These are phyloP conservation scores for Thecophora atra DNA, from an alignment of 2,888 invertebrate species.

Conservation along the genomic window DNA sequence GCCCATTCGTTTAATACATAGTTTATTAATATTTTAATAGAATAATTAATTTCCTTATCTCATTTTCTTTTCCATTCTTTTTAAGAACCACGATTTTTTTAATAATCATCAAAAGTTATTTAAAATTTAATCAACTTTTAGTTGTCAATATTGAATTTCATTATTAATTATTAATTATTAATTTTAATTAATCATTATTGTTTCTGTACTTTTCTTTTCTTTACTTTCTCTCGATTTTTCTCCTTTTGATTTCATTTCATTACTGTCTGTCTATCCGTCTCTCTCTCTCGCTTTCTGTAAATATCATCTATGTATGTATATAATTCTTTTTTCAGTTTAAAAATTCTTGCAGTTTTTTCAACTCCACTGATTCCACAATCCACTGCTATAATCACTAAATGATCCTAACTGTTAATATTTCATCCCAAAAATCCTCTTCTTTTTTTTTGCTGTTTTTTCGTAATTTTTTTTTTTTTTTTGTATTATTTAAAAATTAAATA, in stretches of 20 bases:
- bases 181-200: constrained; percentile 34
- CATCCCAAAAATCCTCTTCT: not conserved
- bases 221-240: constrained; percentile 34
- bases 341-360: constrained; percentile 31
- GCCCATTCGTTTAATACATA: constrained; percentile 34
- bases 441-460: constrained; percentile 4
- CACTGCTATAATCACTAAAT: not conserved
- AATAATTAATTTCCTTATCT: constrained; percentile 28
- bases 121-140: constrained; percentile 35
- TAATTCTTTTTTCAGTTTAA: constrained; percentile 34
- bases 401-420: no score
- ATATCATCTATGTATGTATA: constrained; percentile 35
- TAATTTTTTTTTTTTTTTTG: constrained; percentile 8
- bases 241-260: constrained; percentile 40
- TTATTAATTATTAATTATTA: constrained; percentile 36
- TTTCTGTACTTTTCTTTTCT: constrained; percentile 29
- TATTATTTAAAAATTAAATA: constrained; percentile 17
- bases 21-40: constrained; percentile 18
- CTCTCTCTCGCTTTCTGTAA: constrained; percentile 32
- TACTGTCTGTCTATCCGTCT: not conserved
- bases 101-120: constrained; percentile 3
- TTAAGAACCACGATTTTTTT: not conserved
- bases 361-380: constrained; percentile 12
- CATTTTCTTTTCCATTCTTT: constrained; percentile 11
- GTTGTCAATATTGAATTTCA: constrained; percentile 42